Evolutionary conservation across 1,140 invertebrate genomes (phyloP).

Genomic region (Pomacea maculata): DNA sequence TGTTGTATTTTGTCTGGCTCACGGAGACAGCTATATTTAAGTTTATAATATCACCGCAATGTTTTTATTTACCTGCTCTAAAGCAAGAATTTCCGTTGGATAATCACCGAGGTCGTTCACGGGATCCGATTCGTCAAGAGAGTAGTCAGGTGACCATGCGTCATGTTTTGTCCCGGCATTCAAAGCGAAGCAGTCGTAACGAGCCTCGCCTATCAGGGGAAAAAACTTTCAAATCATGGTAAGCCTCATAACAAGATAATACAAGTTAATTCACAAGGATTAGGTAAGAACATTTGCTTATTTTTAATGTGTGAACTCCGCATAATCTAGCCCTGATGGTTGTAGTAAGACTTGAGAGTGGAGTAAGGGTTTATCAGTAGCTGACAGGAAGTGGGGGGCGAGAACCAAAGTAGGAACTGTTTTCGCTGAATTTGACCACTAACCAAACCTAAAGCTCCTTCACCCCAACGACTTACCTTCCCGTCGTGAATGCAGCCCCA

Average conservation of each 20-base stretch:
- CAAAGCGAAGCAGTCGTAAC: constrained; percentile 42
- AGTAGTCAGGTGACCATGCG: constrained; percentile 26
- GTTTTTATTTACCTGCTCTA: constrained; percentile 16
- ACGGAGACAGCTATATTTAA: too few species aligned
- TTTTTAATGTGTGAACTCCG: neutral
- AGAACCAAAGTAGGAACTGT: too few species aligned
- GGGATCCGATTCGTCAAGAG: constrained; percentile 44
- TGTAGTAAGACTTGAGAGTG: too few species aligned
- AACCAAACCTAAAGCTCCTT: too few species aligned
- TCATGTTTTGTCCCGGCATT: constrained; percentile 7
- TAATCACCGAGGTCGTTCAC: constrained; percentile 47
- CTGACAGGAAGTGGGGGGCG: too few species aligned
- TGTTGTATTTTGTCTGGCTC: too few species aligned
- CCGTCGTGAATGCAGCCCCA: too few species aligned
- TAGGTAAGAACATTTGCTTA: neutral
- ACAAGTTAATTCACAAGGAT: neutral
- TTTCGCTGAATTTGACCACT: too few species aligned
- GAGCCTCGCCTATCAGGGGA: constrained; percentile 34
- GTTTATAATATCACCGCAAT: too few species aligned
- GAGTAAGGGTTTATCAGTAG: too few species aligned
- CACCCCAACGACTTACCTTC: too few species aligned
- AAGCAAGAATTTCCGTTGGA: constrained; percentile 22
- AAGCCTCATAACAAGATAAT: neutral
- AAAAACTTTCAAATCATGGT: neutral
- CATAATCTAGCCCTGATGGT: neutral